These are phyloP conservation scores for Atta colombica DNA, from an alignment of 1,140 invertebrate species.

Conservation along the genomic window DNA sequence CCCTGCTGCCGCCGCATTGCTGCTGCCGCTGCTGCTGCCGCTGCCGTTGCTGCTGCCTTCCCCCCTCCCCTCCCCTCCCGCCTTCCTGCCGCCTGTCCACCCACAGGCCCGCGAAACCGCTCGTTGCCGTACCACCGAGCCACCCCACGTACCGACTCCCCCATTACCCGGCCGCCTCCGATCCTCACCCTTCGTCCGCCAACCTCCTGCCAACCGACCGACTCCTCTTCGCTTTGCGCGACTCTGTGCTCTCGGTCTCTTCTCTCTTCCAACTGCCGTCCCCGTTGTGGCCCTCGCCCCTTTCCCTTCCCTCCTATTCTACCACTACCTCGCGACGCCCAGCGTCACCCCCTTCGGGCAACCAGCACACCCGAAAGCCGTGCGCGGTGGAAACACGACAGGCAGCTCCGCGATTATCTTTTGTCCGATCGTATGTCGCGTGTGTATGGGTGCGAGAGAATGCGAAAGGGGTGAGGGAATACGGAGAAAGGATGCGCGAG, in stretches of 20 bases:
- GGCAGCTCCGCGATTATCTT: constrained; percentile 75
- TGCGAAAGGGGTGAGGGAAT: constrained; percentile 15
- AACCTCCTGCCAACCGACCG: constrained; percentile 10
- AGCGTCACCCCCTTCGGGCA: constrained; percentile 57
- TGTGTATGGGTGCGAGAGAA: constrained; percentile 34
- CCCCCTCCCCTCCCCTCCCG: too few species aligned
- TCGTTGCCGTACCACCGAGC: constrained; percentile 73
- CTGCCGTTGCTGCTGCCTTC: too few species aligned
- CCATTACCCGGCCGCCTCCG: constrained; percentile 65
- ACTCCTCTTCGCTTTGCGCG: constrained; percentile 44
- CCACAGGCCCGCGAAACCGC: constrained; percentile 75
- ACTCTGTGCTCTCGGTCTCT: constrained; percentile 44
- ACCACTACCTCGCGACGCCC: constrained; percentile 52
- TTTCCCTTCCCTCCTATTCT: not conserved
- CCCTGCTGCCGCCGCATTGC: not conserved
- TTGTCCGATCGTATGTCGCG: constrained; percentile 73
- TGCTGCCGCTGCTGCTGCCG: too few species aligned
- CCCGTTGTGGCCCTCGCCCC: constrained; percentile 11
- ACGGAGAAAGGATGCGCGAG: constrained; percentile 23
- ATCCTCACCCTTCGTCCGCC: constrained; percentile 35
- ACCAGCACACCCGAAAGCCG: constrained; percentile 59
- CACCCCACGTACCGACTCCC: constrained; percentile 69
- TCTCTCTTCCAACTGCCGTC: constrained; percentile 50
- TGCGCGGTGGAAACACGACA: constrained; percentile 57
- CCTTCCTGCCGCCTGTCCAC: constrained; percentile 63